Base-by-base conservation (phyloP, 2,113 vertebrate species). In the Microtus oregoni region DNA sequence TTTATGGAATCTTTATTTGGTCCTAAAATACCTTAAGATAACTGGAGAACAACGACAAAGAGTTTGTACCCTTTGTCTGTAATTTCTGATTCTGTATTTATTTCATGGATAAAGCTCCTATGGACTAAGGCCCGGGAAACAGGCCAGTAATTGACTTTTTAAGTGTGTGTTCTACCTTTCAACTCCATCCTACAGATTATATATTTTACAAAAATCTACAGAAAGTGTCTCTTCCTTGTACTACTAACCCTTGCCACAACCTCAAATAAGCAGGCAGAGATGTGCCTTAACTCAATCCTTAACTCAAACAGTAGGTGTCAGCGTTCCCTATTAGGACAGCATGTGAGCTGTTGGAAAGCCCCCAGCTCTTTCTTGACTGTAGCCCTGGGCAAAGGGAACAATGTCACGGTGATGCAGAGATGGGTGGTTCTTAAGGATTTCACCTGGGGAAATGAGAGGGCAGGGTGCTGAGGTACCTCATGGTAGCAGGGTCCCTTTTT, bases 11-110 rank as follows among this genome's bases (percentile, higher is more conserved):
- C 68, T 63, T 82, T 12, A 41, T 17, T 67, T 52, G 41, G 28
- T 81, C 28, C 19, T 93, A 63, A 63, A 82, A 32, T 93, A 89
- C 3, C 5, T 61, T 75, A 86, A 90, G 24, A 55, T 67, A 94
- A 58, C 26, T 89, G 73, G 19, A 73, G 26, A 55, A 89, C 5
- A 79, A 70, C 63, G 41, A 9, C 63, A 95, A 89, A 55, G 5
- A 61, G 47, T 79, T 82, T 14, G 32, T 63, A 15, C 15, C 9
- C 17, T 92, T 89, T 92, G 32, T 15, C n/a, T 92, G 32, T 5
- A 75, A 76, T 86, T 95, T 93, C 19, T 95, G 79, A 47, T 72
- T 30, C n/a, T 61, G 8, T 78, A 22, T 15, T 70, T 88, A 72
- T 61, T 88, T 81, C 10, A 32, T 67, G n/a, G 11, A 24, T 68